phyloP scores from a whole-genome alignment of 2,113 vertebrate genomes.

The Solenodon paradoxus region DNA sequence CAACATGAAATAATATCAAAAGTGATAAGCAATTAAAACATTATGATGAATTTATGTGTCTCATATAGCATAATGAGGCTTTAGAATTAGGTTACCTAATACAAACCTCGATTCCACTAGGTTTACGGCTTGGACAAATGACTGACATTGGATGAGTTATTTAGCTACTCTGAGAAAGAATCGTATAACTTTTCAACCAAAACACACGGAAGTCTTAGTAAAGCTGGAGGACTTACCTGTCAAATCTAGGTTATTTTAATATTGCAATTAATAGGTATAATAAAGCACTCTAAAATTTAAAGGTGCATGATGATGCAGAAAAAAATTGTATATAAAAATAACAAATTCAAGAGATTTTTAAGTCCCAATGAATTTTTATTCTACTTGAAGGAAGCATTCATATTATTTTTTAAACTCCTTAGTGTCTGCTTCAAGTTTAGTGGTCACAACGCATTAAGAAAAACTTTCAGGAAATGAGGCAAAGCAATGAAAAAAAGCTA shows the following conservation, averaged over 20 bases:
- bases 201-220: background rate
- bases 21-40: background rate
- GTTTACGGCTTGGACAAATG: background rate
- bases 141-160: background rate
- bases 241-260: background rate
- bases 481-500: background rate
- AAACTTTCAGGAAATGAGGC: constrained; percentile 41
- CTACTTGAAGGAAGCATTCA: background rate
- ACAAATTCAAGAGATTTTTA: background rate
- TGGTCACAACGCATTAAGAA: background rate
- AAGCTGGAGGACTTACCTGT: background rate
- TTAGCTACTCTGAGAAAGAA: background rate
- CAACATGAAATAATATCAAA: background rate
- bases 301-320: background rate
- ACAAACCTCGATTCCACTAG: background rate
- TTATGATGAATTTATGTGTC: background rate
- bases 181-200: background rate
- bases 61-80: background rate
- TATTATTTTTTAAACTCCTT: background rate
- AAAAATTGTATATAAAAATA: constrained; percentile 13
- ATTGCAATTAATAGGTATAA: background rate
- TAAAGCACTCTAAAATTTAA: background rate
- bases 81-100: background rate
- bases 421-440: background rate
- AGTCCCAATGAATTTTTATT: background rate